Conservation (phyloP, 1,140 invertebrate genomes). For the Pseudomyrmex pallidus region DNA sequence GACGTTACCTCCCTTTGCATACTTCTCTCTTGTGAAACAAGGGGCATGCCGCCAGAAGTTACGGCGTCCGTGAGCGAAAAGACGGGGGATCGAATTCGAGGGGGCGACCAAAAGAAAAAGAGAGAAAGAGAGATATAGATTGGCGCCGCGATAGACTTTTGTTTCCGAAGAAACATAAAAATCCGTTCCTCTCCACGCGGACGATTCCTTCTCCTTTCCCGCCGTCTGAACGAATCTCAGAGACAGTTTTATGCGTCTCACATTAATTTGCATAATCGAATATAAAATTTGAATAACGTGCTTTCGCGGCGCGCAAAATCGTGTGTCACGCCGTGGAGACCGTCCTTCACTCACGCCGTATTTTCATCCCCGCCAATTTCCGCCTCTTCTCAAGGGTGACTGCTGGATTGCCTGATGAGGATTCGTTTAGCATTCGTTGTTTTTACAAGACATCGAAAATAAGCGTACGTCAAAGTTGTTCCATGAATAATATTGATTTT, state of each 20-base stretch:
- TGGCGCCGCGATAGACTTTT: conserved; percentile 82
- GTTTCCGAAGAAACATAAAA: conserved; percentile 84
- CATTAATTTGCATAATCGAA: conserved; percentile 85
- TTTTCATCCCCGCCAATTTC: conserved; percentile 17
- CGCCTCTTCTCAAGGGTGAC: conserved; percentile 1
- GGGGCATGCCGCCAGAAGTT: conserved; percentile 69
- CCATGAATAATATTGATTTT: conserved; percentile 37
- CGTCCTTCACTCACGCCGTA: conserved; percentile 7
- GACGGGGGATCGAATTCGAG: conserved; percentile 36
- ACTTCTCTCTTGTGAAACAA: neutral
- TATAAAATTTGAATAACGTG: conserved; percentile 84
- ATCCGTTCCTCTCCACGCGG: conserved; percentile 62
- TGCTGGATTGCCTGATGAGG: conserved; percentile 62
- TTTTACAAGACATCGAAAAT: conserved; percentile 30
- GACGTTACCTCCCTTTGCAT: conserved; percentile 29
- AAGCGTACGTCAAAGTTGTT: neutral
- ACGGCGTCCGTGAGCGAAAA: conserved; percentile 55
- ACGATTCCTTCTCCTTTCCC: neutral
- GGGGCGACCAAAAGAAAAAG: conserved; percentile 52
- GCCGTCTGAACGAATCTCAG: conserved; percentile 57
- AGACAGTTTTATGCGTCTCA: conserved; percentile 84
- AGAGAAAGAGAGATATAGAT: conserved; percentile 72
- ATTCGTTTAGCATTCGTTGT: conserved; percentile 18
- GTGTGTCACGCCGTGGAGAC: conserved; percentile 73
- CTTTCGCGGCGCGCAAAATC: conserved; percentile 67